These are phyloP conservation scores for Pogonomyrmex californicus DNA, from an alignment of 1,140 invertebrate genomes.

Conservation along the genomic window DNA sequence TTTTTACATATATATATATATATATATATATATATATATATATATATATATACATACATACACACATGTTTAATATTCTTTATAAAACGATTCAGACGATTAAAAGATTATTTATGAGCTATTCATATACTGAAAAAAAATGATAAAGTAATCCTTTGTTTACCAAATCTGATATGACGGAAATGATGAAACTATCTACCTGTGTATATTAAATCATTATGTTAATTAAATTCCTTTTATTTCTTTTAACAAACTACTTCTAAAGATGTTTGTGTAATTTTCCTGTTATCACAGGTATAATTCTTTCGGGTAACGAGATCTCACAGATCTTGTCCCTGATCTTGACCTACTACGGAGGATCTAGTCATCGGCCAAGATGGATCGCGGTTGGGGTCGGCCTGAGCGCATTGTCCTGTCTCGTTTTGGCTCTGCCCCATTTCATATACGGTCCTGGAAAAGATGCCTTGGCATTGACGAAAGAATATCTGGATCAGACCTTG, in stretches of 20 bases:
- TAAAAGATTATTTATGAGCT: background rate
- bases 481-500: slow-evolving; percentile 83
- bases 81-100: background rate
- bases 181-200: slow-evolving; percentile 5
- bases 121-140: background rate
- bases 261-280: background rate
- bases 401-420: slow-evolving; percentile 89
- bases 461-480: slow-evolving; percentile 84
- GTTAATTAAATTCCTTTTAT: background rate
- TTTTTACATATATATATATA: background rate
- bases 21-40: background rate
- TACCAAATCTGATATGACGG: background rate
- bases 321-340: slow-evolving; percentile 89
- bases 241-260: background rate
- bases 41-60: background rate
- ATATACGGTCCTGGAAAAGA: slow-evolving; percentile 90
- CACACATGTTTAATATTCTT: background rate
- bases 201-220: background rate
- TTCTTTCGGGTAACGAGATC: slow-evolving; percentile 91
- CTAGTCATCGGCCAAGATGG: slow-evolving; percentile 89
- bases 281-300: slow-evolving; percentile 87
- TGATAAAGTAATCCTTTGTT: slow-evolving; percentile 42
- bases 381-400: slow-evolving; percentile 89
- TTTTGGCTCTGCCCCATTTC: slow-evolving; percentile 90
- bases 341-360: slow-evolving; percentile 89